phyloP scores from a whole-genome alignment of 2,888 invertebrate genomes.

The Heliconius cydno region DNA sequence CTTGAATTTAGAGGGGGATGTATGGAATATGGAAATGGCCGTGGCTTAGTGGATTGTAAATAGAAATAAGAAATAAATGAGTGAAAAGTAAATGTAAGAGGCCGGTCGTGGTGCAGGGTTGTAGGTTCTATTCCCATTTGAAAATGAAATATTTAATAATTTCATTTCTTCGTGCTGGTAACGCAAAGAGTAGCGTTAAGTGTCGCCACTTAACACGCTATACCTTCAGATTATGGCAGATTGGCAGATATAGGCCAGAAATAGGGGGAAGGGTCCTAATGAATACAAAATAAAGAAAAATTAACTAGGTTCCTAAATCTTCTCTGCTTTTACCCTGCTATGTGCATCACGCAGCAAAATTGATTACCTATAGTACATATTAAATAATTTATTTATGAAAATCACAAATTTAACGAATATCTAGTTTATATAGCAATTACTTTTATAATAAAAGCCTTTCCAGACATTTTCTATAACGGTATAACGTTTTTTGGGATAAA shows the following conservation, averaged over 20 bases:
- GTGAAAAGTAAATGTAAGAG: not conserved
- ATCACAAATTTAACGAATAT: not conserved
- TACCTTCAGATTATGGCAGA: no score
- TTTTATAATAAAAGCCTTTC: conserved; percentile 34
- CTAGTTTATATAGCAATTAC: not conserved
- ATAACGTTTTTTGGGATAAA: conserved; percentile 51
- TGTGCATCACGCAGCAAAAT: not conserved
- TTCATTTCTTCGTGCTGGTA: not conserved
- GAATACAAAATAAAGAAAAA: not conserved
- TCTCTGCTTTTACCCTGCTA: not conserved
- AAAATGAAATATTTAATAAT: not conserved
- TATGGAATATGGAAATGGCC: conserved; percentile 44
- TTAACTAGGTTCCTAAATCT: not conserved
- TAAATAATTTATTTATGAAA: not conserved
- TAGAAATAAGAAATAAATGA: no score
- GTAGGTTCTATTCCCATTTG: not conserved
- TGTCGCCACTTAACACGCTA: not conserved
- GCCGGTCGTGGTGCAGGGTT: not conserved
- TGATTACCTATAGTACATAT: not conserved
- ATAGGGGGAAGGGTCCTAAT: not conserved
- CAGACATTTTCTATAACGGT: conserved; percentile 34
- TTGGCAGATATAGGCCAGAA: not conserved
- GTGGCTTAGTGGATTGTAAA: not conserved
- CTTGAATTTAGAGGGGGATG: conserved; percentile 47
- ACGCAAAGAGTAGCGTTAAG: not conserved